Percentiles rank a stretch among this genome's conserved stretches.
phyloP scores from a whole-genome alignment of 2,113 vertebrate genomes.

The Ursus arctos region DNA sequence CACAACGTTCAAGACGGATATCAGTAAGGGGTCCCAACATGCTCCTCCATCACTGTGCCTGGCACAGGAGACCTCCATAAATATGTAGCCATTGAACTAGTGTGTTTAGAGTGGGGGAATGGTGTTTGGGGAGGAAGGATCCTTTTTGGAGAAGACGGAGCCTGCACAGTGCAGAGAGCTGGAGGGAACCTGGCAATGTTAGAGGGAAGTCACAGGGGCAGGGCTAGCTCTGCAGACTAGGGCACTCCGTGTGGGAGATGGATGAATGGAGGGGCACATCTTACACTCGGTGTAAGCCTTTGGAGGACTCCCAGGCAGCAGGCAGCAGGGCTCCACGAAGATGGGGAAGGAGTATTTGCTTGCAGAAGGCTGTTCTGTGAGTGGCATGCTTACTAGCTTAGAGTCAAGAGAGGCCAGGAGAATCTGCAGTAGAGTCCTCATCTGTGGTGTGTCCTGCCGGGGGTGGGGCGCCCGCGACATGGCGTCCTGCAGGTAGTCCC shows the following conservation, averaged over 20 bases:
- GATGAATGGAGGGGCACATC: fast-evolving
- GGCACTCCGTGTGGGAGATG: fast-evolving
- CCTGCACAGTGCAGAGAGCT: no score
- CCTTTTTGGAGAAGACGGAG: not conserved
- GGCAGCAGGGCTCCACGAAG: not conserved
- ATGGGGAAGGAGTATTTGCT: not conserved
- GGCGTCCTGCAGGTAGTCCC: not conserved
- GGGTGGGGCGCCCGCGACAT: not conserved
- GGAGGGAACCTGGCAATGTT: no score
- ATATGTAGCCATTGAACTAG: not conserved
- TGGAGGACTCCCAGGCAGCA: not conserved
- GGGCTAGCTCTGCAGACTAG: fast-evolving
- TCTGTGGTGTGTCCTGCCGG: fast-evolving
- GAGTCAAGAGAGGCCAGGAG: not conserved
- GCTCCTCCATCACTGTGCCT: not conserved
- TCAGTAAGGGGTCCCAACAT: not conserved
- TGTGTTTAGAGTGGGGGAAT: not conserved
- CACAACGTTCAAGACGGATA: not conserved
- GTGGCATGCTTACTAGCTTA: not conserved
- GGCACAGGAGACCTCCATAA: not conserved
- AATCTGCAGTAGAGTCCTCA: fast-evolving
- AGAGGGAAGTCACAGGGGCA: no score
- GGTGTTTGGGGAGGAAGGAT: not conserved
- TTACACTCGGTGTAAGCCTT: not conserved
- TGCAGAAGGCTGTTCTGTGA: not conserved